Conservation (phyloP, 2,113 vertebrate species). For the Brachyhypopomus occidentalis region DNA sequence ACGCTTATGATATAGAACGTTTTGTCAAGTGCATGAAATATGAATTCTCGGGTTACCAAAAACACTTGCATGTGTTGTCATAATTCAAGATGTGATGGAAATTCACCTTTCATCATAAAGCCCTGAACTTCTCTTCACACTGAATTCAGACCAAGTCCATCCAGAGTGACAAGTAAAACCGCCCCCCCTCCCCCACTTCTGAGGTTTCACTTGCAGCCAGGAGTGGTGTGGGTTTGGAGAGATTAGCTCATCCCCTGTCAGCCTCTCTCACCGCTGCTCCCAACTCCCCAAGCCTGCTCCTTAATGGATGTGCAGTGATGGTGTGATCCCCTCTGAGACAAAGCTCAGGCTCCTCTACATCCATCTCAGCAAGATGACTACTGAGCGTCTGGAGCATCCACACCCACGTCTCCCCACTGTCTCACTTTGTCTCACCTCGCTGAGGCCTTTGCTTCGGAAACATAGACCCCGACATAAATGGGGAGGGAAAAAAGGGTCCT, state of each 20-base stretch:
- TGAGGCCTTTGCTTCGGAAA: conserved; percentile 16
- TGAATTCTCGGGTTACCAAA: conserved; percentile 27
- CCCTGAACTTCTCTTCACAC: conserved; percentile 45
- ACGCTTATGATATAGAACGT: background rate
- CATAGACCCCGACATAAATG: background rate
- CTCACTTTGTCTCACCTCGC: conserved; percentile 27
- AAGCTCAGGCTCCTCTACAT: conserved; percentile 48
- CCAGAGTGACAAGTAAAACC: conserved; percentile 38
- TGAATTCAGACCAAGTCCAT: conserved; percentile 41
- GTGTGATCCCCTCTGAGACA: conserved; percentile 38
- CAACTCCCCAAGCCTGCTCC: conserved; percentile 43
- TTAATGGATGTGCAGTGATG: conserved; percentile 57
- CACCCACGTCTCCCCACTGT: conserved; percentile 23
- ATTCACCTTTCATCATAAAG: background rate
- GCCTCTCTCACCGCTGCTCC: conserved; percentile 56
- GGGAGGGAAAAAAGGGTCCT: background rate
- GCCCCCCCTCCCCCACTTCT: conserved; percentile 23
- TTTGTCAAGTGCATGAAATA: conserved; percentile 9
- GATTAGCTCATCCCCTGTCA: conserved; percentile 65
- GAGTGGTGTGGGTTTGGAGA: conserved; percentile 35
- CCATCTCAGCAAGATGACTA: conserved; percentile 12
- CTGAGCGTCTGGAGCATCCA: conserved; percentile 50
- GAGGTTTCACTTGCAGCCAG: conserved; percentile 41
- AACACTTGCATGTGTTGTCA: background rate
- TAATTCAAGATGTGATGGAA: conserved; percentile 17